These are phyloP conservation scores for Peromyscus maniculatus DNA, from an alignment of 2,113 vertebrate species.

Conservation along the genomic window DNA sequence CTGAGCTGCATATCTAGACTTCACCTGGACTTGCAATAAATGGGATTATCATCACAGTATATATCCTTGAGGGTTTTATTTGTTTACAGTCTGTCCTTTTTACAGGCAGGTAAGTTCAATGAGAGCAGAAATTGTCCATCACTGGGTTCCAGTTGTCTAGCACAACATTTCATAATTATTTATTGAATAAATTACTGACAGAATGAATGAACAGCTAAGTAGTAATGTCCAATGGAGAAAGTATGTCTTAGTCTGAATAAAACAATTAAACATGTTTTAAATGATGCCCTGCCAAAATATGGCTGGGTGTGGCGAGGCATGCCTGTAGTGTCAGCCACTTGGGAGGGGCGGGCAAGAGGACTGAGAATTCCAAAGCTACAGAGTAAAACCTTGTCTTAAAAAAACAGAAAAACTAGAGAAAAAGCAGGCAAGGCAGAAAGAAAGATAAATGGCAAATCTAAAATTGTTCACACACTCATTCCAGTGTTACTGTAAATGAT, in stretches of 20 bases:
- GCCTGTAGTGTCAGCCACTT: background rate
- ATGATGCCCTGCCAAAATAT: constrained; percentile 7
- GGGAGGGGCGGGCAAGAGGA: background rate
- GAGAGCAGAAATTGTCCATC: background rate
- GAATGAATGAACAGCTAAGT: constrained; percentile 29
- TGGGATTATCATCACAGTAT: background rate
- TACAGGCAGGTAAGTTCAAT: background rate
- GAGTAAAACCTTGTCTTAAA: background rate
- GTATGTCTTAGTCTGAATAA: constrained; percentile 47
- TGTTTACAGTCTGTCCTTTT: constrained; percentile 23
- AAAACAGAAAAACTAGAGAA: background rate
- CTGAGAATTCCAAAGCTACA: background rate
- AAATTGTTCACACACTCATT: background rate
- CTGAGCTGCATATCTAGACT: background rate
- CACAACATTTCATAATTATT: constrained; percentile 33
- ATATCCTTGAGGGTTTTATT: constrained; percentile 28
- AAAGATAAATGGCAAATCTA: background rate
- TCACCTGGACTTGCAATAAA: background rate
- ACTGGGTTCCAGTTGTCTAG: background rate
- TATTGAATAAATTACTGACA: constrained; percentile 1
- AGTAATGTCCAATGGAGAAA: background rate
- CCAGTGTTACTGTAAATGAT: constrained; percentile 29
- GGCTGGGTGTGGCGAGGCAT: background rate
- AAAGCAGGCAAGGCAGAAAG: background rate
- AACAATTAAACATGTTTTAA: constrained; percentile 53